Percentiles rank a stretch among this genome's conserved stretches.
These are phyloP conservation scores for Chaenodraco wilsoni DNA, from an alignment of 2,797 vertebrate genomes.

Conservation along the genomic window DNA sequence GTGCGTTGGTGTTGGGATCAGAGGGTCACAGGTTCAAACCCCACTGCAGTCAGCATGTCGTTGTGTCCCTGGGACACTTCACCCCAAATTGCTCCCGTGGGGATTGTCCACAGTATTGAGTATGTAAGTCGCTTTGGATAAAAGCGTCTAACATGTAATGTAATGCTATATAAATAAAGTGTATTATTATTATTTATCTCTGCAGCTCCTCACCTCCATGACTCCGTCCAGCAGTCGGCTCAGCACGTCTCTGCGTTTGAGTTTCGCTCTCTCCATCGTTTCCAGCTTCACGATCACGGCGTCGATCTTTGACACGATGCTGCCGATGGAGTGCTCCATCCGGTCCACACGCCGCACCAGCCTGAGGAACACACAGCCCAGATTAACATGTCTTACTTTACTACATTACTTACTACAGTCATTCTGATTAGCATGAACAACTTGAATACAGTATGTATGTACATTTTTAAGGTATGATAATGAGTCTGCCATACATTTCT, in stretches of 20 bases:
- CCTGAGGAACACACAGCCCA: conserved; percentile 69
- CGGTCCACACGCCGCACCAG: conserved; percentile 95
- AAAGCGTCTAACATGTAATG: too few species aligned
- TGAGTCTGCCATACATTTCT: background rate
- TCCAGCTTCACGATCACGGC: conserved; percentile 97
- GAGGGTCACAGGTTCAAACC: too few species aligned
- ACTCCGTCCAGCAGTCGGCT: conserved; percentile 92
- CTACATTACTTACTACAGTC: background rate
- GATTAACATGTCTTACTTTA: too few species aligned
- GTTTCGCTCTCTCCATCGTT: conserved; percentile 93
- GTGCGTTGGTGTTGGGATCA: too few species aligned
- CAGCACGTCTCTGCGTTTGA: conserved; percentile 93
- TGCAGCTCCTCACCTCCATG: conserved; percentile 85
- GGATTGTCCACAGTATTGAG: too few species aligned
- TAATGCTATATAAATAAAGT: too few species aligned
- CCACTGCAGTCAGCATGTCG: too few species aligned
- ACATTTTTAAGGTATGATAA: too few species aligned
- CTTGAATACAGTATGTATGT: background rate
- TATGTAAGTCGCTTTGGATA: too few species aligned
- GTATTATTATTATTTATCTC: too few species aligned
- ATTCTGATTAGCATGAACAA: background rate
- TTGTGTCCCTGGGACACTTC: too few species aligned
- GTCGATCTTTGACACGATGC: conserved; percentile 97
- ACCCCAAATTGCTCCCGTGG: too few species aligned
- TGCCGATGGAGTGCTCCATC: conserved; percentile 99